These are phyloP conservation scores for Eonycteris spelaea DNA, from an alignment of 2,113 vertebrate genomes.

Conservation along the genomic window DNA sequence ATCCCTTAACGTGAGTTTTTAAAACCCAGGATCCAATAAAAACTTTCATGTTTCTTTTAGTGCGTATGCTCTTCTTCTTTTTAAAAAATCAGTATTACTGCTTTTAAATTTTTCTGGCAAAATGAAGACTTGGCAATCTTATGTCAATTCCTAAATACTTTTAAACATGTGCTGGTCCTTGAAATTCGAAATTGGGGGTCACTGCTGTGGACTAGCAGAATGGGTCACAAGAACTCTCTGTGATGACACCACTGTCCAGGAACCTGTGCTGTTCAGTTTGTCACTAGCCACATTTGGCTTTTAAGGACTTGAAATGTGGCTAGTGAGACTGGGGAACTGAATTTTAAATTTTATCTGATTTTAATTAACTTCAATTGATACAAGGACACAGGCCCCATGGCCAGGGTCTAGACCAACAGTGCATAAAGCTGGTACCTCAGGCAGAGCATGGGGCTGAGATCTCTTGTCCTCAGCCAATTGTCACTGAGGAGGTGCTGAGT, in stretches of 20 bases:
- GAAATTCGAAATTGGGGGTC: neutral
- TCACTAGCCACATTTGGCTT: neutral
- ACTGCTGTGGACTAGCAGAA: neutral
- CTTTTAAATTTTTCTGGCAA: constrained; percentile 22
- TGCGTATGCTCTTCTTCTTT: neutral
- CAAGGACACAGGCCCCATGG: neutral
- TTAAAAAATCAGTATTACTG: neutral
- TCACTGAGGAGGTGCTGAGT: neutral
- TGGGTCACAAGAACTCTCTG: neutral
- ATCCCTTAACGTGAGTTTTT: neutral
- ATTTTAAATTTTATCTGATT: neutral
- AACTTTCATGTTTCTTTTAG: neutral
- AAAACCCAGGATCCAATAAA: neutral
- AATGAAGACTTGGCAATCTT: neutral
- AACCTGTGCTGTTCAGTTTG: neutral
- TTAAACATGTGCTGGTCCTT: neutral
- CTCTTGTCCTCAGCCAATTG: neutral
- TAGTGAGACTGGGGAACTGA: neutral
- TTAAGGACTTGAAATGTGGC: neutral
- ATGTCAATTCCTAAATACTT: neutral
- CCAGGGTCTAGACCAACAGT: neutral
- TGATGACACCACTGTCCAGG: neutral
- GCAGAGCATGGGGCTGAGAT: neutral
- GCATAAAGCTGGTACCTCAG: neutral
- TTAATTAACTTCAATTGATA: neutral